phyloP scores from a whole-genome alignment of 2,888 invertebrate species.

The Clunio marinus region DNA sequence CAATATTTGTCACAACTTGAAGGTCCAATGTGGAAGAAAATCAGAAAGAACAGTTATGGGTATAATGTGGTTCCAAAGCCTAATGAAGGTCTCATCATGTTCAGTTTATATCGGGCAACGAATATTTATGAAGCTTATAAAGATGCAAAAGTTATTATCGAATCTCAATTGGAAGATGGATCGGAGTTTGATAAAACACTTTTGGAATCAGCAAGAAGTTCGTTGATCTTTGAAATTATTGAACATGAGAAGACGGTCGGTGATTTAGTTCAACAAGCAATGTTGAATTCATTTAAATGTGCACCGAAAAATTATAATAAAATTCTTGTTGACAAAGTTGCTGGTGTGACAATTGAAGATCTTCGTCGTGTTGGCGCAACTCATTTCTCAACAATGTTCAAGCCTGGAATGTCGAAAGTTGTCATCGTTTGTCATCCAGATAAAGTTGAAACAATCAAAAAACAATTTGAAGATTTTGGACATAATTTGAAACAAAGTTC shows the following conservation, averaged over 20 bases:
- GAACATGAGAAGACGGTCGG: constrained; percentile 75
- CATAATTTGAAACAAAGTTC: constrained; percentile 42
- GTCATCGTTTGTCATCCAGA: constrained; percentile 69
- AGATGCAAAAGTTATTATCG: constrained; percentile 70
- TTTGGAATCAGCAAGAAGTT: constrained; percentile 78
- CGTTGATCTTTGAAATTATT: constrained; percentile 81
- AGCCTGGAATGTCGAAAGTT: constrained; percentile 57
- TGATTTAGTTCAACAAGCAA: constrained; percentile 65
- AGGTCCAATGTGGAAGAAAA: constrained; percentile 83
- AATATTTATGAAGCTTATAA: constrained; percentile 75
- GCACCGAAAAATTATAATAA: constrained; percentile 60
- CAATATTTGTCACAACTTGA: constrained; percentile 67
- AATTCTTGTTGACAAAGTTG: constrained; percentile 52
- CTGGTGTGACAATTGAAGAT: constrained; percentile 60
- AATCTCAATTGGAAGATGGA: constrained; percentile 58
- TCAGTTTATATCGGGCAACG: constrained; percentile 71
- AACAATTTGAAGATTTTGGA: constrained; percentile 28
- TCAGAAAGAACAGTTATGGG: constrained; percentile 82
- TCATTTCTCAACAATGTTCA: constrained; percentile 68
- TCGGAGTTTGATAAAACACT: constrained; percentile 66
- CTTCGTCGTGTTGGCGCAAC: constrained; percentile 64
- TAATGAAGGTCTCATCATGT: constrained; percentile 66
- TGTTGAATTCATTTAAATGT: constrained; percentile 67
- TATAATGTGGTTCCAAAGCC: constrained; percentile 63
- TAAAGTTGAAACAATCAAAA: constrained; percentile 55